phyloP scores from a whole-genome alignment of 2,113 vertebrate genomes.

The Empidonax alnorum region DNA sequence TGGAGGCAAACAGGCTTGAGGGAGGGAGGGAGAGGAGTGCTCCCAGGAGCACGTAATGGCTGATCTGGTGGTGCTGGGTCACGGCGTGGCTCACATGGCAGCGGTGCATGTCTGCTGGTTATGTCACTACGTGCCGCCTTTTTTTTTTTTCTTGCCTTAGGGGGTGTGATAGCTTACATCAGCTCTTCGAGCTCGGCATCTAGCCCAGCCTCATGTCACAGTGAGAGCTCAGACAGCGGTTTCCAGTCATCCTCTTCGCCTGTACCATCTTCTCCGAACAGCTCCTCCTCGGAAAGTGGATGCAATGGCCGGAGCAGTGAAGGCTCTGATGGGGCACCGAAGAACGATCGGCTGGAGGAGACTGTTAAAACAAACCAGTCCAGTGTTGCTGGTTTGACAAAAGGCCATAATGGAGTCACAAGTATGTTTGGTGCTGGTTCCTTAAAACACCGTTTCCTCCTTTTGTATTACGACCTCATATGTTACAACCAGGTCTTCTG shows the following conservation, averaged over 20 bases:
- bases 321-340: conserved; percentile 62
- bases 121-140: conserved; percentile 49
- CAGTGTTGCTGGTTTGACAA: conserved; percentile 70
- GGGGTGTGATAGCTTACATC: conserved; percentile 95
- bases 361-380: conserved; percentile 80
- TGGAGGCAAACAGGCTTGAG: not conserved
- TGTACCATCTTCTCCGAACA: conserved; percentile 84
- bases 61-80: conserved; percentile 56
- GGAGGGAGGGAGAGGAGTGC: not conserved
- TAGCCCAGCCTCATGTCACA: conserved; percentile 89
- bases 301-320: conserved; percentile 64
- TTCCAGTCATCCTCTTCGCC: conserved; percentile 85
- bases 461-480: rapidly evolving
- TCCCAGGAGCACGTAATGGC: conserved; percentile 27
- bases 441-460: not conserved
- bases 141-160: conserved; percentile 70
- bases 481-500: not conserved
- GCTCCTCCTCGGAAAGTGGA: conserved; percentile 74
- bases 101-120: conserved; percentile 52
- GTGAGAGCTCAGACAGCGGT: conserved; percentile 86
- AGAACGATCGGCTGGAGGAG: conserved; percentile 74
- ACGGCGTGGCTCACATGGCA: conserved; percentile 50
- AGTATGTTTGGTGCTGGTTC: conserved; percentile 78
- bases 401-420: conserved; percentile 86
- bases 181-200: conserved; percentile 91